Evolutionary conservation across 2,888 invertebrate genomes (phyloP), one percentile per base, ranked within the genome.

Genomic region (Metallyticus violacea): DNA sequence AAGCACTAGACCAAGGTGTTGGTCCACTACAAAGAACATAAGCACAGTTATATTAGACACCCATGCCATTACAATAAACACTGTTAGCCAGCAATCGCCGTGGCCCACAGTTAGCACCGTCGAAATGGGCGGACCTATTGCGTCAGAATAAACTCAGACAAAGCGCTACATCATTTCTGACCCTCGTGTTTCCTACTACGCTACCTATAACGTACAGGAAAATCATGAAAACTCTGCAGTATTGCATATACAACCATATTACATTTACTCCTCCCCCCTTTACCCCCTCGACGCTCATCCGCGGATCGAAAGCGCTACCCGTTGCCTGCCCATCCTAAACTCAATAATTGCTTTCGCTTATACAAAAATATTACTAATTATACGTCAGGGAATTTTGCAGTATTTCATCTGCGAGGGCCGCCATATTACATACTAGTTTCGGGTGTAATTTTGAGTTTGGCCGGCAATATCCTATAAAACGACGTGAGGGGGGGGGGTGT

Each of bases 281-380:
- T 29, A 29, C 30, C 26, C 30, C 28, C n/a, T n/a, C 77, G 15
- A 77, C 28, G 27, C 27, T 40, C 40, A 62, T 62, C 40, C 40
- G 40, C 40, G 40, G 40, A 62, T 62, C 40, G 40, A 62, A 22
- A 82, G 22, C 83, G 26, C 85, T 77, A 77, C 77, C 85, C 28
- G 77, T 25, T 40, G 40, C 80, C 87, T 78, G 81, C 82, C 85
- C 77, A 85, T 81, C 77, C 86, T 81, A 87, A 87, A 87, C 87
- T 86, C 87, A 86, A 87, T 87, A 87, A 87, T 87, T 87, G 87
- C 87, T 86, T 83, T 87, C 87, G 87, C 87, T 87, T 86, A 86
- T 82, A 82, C 86, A 86, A 87, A 87, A 87, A 86, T 87, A 87
- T 87, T 85, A 87, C 87, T 87, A 87, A 87, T 87, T 87, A 87